Percentiles rank a stretch among this genome's conserved stretches.
Evolutionary conservation across 2,797 vertebrate species (phyloP).

Genomic region (Rhabdomys pumilio): DNA sequence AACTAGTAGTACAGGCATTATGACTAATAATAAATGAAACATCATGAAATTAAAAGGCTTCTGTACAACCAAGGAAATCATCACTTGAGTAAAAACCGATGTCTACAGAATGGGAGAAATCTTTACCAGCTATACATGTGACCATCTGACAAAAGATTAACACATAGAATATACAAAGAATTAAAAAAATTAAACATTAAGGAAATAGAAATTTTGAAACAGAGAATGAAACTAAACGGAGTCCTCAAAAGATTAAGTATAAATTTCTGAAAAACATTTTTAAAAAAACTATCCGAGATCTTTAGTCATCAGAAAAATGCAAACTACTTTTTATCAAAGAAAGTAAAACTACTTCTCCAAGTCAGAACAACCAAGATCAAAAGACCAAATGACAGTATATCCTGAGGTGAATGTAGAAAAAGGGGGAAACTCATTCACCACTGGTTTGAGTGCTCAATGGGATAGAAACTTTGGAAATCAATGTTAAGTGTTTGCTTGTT

Average conservation of each 20-base stretch:
- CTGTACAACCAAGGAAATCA: not conserved
- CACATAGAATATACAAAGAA: not conserved
- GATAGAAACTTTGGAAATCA: not conserved
- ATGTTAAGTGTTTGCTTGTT: not conserved
- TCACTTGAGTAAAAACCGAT: too few relatives aligned
- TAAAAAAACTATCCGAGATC: too few relatives aligned
- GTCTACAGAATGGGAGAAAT: not conserved
- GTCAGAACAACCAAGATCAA: not conserved
- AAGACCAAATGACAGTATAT: not conserved
- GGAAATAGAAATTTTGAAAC: not conserved
- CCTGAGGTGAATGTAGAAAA: not conserved
- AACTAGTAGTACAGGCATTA: not conserved
- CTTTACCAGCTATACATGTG: not conserved
- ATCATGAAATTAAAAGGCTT: not conserved
- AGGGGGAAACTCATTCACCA: not conserved
- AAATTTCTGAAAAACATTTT: not conserved
- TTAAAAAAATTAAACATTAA: not conserved
- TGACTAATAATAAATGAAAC: not conserved
- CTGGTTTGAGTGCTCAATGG: not conserved
- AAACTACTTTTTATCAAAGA: not conserved
- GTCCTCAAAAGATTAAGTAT: not conserved
- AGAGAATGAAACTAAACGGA: not conserved
- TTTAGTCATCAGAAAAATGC: not conserved
- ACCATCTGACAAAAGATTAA: not conserved
- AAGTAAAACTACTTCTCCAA: not conserved